phyloP scores from a whole-genome alignment of 2,888 invertebrate genomes.

The Clepsis dumicolana region DNA sequence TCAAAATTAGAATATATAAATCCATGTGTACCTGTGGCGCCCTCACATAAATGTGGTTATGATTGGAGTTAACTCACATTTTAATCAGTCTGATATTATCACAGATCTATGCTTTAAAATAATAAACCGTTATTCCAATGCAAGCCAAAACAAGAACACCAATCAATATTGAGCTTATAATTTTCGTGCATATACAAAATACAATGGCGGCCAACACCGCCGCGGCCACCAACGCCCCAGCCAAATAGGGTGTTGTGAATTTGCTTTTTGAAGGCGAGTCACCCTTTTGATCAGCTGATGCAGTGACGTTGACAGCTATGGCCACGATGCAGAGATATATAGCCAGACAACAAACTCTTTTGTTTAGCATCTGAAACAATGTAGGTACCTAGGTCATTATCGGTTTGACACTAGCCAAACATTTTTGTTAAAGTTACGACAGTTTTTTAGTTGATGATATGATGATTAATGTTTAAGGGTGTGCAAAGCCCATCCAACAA shows the following conservation, averaged over 20 bases:
- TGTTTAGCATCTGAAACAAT: conserved; percentile 31
- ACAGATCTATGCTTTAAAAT: conserved; percentile 29
- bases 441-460: too few relatives aligned
- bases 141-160: conserved; percentile 24
- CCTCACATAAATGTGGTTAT: background rate
- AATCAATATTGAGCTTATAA: conserved; percentile 32
- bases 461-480: too few relatives aligned
- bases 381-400: background rate
- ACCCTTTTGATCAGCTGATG: conserved; percentile 30
- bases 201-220: conserved; percentile 24
- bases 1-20: background rate
- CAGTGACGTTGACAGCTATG: conserved; percentile 23
- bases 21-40: background rate
- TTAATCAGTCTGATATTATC: conserved; percentile 1
- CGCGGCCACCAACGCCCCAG: conserved; percentile 22
- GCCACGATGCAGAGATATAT: conserved; percentile 2
- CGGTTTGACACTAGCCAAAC: too few relatives aligned
- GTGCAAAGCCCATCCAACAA: too few relatives aligned
- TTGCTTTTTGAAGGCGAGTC: conserved; percentile 22
- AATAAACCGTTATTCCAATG: conserved; percentile 25
- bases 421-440: too few relatives aligned
- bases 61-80: background rate
- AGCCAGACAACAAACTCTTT: conserved; percentile 20
- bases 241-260: conserved; percentile 27
- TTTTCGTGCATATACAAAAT: conserved; percentile 35